phyloP scores from a whole-genome alignment of 2,797 vertebrate species.

The Tarsius wallacei region DNA sequence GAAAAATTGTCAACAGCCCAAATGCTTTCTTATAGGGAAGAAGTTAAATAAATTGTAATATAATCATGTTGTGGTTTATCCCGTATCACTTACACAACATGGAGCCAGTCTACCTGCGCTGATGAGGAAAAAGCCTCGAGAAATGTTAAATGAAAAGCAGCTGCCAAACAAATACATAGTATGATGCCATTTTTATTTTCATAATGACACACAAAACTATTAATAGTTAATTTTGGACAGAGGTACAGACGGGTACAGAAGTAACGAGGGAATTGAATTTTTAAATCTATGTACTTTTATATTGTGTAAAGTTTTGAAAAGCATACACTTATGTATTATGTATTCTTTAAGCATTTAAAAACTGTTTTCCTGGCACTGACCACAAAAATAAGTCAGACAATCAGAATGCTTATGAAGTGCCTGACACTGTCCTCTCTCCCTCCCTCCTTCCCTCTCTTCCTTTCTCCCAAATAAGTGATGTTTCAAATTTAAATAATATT shows the following conservation, averaged over 20 bases:
- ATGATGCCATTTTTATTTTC: background rate
- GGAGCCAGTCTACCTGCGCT: background rate
- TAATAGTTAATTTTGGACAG: constrained; percentile 7
- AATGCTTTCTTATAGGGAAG: background rate
- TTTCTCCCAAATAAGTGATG: background rate
- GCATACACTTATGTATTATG: background rate
- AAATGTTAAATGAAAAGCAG: background rate
- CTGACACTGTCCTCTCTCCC: background rate
- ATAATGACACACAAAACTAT: background rate
- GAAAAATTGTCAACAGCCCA: background rate
- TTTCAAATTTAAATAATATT: constrained; percentile 24
- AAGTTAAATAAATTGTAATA: background rate
- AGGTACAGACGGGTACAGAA: background rate
- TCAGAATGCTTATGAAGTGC: background rate
- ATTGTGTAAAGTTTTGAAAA: background rate
- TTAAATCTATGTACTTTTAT: background rate
- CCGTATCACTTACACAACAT: background rate
- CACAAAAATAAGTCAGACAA: background rate
- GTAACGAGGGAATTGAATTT: background rate
- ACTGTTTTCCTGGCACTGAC: constrained; percentile 6
- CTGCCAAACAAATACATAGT: background rate
- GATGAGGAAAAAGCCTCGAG: background rate
- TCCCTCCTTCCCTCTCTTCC: background rate
- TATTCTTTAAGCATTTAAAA: background rate
- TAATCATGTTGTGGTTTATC: background rate